phyloP scores from a whole-genome alignment of 2,113 vertebrate genomes.

The Catagonus wagneri region DNA sequence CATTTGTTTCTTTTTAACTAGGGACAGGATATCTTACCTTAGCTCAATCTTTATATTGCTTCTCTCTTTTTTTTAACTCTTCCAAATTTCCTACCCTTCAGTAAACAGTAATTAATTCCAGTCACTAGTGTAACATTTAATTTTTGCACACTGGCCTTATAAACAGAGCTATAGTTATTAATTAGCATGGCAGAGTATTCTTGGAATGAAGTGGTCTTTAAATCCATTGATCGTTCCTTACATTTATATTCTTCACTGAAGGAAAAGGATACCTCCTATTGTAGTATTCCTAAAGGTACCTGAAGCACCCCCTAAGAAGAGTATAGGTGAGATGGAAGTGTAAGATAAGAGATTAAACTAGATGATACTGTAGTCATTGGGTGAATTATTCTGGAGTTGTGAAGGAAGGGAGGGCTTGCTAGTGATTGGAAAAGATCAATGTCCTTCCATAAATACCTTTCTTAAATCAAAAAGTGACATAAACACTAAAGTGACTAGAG shows the following conservation, averaged over 20 bases:
- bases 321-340: background rate
- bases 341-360: background rate
- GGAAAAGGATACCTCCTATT: background rate
- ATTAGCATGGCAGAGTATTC: background rate
- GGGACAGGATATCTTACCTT: background rate
- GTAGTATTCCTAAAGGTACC: background rate
- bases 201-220: background rate
- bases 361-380: background rate
- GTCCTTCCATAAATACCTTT: background rate
- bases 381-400: background rate
- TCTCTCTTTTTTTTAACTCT: background rate
- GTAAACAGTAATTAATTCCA: conserved; percentile 6
- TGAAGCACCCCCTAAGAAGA: background rate
- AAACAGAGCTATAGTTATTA: background rate
- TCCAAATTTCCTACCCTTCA: background rate
- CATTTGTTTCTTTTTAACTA: background rate
- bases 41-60: background rate
- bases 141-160: background rate
- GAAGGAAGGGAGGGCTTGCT: background rate
- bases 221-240: background rate
- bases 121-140: background rate
- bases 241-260: background rate
- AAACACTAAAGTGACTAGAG: background rate
- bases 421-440: conserved; percentile 23
- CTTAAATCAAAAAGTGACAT: conserved; percentile 32